Base-by-base conservation (phyloP, 2,113 vertebrate genomes). In the Rostratula benghalensis region DNA sequence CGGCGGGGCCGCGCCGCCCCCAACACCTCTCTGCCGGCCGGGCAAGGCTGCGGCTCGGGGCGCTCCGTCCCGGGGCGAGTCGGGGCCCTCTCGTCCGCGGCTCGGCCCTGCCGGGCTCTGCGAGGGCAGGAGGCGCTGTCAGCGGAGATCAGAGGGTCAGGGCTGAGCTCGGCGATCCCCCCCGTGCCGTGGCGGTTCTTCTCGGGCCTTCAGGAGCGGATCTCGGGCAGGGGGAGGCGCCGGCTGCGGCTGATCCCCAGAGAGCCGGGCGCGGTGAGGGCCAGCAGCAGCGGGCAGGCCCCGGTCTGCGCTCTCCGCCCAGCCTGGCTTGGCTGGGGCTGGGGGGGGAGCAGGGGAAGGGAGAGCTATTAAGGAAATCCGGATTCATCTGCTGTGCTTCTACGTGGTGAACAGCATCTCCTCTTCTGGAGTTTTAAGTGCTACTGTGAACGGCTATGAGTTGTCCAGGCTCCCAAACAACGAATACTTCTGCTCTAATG, bases 151-250 rank as follows among this genome's bases (percentile, higher is more conserved):
- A 3, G 27, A 6, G 28, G 13, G 43, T 5, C 18, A 2, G 45
- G 74, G n/a, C 31, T 4, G 48, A 27, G 57, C 27, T 27, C 21
- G 1, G 53, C 10, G 5, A 9, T 31, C 39, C 1, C 35, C 33
- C 12, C 35, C 12, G 12, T 33, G 1, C 23, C 3, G 39, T 5
- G 11, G 3, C 48, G 17, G 43, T 14, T 12, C 13, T 24, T 18
- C 10, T 19, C 21, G 16, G 15, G 8, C 9, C 22, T 30, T 43
- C 4, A 11, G 70, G 22, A 46, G 7, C 1, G 25, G 25, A 1
- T 3, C 11, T 18, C 8, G 0, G 0, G 9, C 30, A 11, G 1
- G 16, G 27, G 45, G 10, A 30, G 30, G 4, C 7, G n/a, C 25
- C 11, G 60, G 60, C 35, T 61, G 60, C 35, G 10, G 59, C 60